Evolutionary conservation across 2,113 vertebrate genomes (phyloP).

Genomic region (Alligator mississippiensis): DNA sequence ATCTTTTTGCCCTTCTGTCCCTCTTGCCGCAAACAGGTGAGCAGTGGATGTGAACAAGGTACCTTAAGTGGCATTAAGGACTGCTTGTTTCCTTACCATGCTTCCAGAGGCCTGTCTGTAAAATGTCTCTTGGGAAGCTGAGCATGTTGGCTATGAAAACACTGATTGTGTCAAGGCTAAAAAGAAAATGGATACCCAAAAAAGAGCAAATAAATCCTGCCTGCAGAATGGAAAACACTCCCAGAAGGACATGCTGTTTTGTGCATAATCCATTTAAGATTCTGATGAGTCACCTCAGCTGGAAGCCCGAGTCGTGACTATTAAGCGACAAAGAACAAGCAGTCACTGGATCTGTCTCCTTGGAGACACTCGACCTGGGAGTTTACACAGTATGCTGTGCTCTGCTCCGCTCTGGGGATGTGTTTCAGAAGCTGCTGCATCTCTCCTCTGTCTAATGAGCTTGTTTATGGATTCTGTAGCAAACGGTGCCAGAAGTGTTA

Average conservation of each 20-base stretch:
- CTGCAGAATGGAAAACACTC: background rate
- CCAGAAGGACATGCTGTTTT: conserved; percentile 52
- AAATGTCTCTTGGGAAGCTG: background rate
- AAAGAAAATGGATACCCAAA: background rate
- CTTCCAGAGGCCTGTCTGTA: background rate
- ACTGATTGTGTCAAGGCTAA: background rate
- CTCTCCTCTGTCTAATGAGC: background rate
- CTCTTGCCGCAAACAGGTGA: background rate
- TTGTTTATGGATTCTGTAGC: background rate
- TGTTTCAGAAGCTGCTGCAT: background rate
- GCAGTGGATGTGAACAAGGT: background rate
- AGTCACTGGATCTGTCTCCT: conserved; percentile 52
- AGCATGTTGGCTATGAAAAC: background rate
- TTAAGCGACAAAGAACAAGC: conserved; percentile 57
- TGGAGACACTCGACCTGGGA: conserved; percentile 49
- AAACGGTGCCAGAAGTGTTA: background rate
- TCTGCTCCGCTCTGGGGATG: conserved; percentile 14
- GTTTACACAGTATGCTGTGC: conserved; percentile 39
- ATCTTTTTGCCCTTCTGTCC: background rate
- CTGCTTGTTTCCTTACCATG: background rate
- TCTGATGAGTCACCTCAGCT: conserved; percentile 65
- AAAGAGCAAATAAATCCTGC: conserved; percentile 34
- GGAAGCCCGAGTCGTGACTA: conserved; percentile 68
- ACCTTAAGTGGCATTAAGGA: background rate
- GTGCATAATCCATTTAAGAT: conserved; percentile 54